Conservation (phyloP, 2,888 invertebrate species). For the Reticulitermes lucifugus region DNA sequence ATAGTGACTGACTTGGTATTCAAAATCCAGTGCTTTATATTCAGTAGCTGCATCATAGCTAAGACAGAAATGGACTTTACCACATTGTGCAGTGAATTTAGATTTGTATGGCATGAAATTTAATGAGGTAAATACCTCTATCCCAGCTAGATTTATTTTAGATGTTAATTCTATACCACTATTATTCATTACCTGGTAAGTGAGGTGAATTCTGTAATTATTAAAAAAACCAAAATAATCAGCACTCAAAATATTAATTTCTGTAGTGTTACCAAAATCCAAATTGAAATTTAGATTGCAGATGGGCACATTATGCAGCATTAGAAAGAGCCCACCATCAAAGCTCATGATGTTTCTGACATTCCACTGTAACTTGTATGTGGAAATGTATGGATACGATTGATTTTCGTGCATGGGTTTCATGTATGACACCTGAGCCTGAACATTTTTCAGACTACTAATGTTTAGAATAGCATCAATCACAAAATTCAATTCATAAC, state of each 20-base stretch:
- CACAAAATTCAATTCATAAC: slow-evolving; percentile 4
- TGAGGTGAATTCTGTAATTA: not conserved
- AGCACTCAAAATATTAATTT: slow-evolving; percentile 1
- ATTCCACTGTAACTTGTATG: not conserved
- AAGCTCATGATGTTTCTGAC: not conserved
- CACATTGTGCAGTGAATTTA: not conserved
- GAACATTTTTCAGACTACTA: slow-evolving; percentile 4
- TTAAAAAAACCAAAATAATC: not conserved
- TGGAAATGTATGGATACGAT: not conserved
- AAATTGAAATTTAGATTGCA: not conserved
- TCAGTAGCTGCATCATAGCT: slow-evolving; percentile 13
- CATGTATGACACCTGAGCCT: not conserved
- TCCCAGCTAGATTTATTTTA: slow-evolving; percentile 22
- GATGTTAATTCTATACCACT: slow-evolving; percentile 12
- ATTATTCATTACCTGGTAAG: not conserved
- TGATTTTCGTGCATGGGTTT: not conserved
- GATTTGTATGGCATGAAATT: slow-evolving; percentile 1
- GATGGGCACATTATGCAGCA: not conserved
- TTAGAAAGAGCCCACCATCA: not conserved
- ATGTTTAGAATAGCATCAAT: slow-evolving; percentile 9
- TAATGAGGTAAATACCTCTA: not conserved
- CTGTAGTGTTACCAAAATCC: not conserved
- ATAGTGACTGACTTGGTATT: slow-evolving; percentile 1
- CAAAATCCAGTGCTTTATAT: slow-evolving; percentile 2
- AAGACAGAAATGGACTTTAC: slow-evolving; percentile 11